These are phyloP conservation scores for Hucho hucho DNA, from an alignment of 2,113 vertebrate genomes.

Conservation along the genomic window DNA sequence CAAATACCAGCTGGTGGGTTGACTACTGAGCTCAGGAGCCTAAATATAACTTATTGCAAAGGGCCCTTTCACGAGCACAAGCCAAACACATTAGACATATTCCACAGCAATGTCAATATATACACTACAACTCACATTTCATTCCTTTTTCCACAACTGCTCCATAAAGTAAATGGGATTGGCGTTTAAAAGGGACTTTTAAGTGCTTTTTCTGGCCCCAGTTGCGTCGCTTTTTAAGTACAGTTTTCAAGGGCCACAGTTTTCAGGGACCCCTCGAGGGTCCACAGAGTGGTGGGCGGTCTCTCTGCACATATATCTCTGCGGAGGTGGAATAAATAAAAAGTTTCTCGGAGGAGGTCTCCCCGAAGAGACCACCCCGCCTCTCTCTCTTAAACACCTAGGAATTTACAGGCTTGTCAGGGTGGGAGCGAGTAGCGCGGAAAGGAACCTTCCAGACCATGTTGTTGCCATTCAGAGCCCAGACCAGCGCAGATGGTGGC, in stretches of 20 bases:
- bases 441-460: slow-evolving; percentile 1
- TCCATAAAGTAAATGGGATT: background rate
- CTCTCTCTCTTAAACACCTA: background rate
- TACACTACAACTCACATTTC: background rate
- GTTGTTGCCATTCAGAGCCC: background rate
- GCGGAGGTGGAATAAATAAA: slow-evolving; percentile 11
- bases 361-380: background rate
- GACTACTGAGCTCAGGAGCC: background rate
- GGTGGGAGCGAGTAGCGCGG: background rate
- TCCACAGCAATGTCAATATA: background rate
- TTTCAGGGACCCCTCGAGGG: too few species aligned
- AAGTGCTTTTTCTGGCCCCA: background rate
- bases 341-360: background rate
- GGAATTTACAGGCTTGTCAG: background rate
- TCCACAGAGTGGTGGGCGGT: background rate
- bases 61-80: background rate
- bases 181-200: background rate
- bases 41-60: background rate
- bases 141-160: background rate
- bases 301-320: background rate
- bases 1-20: slow-evolving; percentile 20
- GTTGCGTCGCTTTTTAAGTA: background rate
- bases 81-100: background rate
- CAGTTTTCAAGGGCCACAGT: background rate
- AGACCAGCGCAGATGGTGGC: background rate